Evolutionary conservation across 2,888 invertebrate genomes (phyloP).

Genomic region (Cryptus armator): DNA sequence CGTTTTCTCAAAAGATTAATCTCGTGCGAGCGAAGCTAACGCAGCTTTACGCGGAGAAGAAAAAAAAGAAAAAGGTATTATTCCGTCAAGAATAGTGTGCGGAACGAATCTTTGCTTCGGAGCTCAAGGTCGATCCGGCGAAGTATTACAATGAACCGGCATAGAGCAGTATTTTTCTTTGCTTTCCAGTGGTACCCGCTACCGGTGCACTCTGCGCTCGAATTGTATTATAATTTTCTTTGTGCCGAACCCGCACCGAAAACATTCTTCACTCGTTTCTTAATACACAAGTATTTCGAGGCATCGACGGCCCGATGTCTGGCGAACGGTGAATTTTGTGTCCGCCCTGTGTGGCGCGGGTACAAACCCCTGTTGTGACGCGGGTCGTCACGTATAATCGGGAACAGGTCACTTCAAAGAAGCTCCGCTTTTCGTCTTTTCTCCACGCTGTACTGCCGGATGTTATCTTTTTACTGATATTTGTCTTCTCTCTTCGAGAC

Average conservation of each 20-base stretch:
- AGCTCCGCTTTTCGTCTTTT: constrained; percentile 50
- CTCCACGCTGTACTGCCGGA: constrained; percentile 36
- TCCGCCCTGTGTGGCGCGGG: constrained; percentile 5
- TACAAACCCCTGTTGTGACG: constrained; percentile 57
- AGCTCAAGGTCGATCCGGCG: neutral
- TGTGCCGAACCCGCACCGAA: neutral
- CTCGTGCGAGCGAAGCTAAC: neutral
- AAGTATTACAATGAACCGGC: constrained; percentile 45
- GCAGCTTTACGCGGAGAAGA: neutral
- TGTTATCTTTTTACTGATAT: constrained; percentile 29
- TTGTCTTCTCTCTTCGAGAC: constrained; percentile 15
- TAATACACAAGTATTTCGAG: neutral
- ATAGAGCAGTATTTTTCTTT: neutral
- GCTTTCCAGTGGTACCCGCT: neutral
- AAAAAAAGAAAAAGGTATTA: neutral
- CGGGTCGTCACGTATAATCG: constrained; percentile 68
- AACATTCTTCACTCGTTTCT: constrained; percentile 1
- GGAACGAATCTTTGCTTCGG: constrained; percentile 3
- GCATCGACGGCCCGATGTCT: neutral
- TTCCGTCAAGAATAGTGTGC: neutral
- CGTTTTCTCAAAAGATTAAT: neutral
- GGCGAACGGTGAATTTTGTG: constrained; percentile 16
- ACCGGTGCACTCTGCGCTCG: constrained; percentile 11
- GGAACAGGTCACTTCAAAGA: constrained; percentile 54
- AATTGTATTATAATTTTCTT: constrained; percentile 6